These are phyloP conservation scores for Phasianus colchicus DNA, from an alignment of 2,113 vertebrate genomes.

Conservation along the genomic window DNA sequence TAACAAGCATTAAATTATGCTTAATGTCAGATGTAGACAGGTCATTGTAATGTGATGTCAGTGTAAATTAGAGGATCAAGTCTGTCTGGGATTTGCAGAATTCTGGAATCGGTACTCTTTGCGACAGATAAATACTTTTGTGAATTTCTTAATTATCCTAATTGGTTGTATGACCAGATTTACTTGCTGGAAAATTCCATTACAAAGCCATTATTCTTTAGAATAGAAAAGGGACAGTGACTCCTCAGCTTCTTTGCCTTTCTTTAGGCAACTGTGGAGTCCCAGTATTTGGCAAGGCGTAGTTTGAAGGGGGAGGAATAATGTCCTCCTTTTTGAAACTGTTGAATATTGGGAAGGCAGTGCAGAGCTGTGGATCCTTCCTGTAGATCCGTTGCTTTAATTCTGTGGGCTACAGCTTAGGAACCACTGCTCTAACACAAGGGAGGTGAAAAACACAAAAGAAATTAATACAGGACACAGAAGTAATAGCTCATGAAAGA, in stretches of 20 bases:
- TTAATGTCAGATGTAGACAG: slow-evolving; percentile 2
- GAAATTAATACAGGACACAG: background rate
- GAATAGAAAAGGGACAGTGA: background rate
- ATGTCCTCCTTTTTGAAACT: background rate
- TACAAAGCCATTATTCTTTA: background rate
- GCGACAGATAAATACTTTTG: background rate
- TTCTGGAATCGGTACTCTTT: background rate
- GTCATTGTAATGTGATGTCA: background rate
- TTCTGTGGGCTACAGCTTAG: background rate
- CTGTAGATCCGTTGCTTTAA: background rate
- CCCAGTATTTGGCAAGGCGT: background rate
- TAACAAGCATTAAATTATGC: slow-evolving; percentile 40
- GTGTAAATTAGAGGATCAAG: background rate
- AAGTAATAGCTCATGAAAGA: background rate
- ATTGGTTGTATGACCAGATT: background rate
- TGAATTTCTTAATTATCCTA: background rate
- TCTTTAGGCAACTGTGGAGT: background rate
- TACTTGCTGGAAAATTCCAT: background rate
- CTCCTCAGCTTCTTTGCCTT: background rate
- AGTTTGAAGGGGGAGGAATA: background rate
- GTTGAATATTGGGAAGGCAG: background rate
- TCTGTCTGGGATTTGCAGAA: background rate
- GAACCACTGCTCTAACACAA: background rate
- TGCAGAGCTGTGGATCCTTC: background rate
- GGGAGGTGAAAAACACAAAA: background rate